Evolutionary conservation across 2,797 vertebrate species (phyloP).

Genomic region (Acridotheres tristis): DNA sequence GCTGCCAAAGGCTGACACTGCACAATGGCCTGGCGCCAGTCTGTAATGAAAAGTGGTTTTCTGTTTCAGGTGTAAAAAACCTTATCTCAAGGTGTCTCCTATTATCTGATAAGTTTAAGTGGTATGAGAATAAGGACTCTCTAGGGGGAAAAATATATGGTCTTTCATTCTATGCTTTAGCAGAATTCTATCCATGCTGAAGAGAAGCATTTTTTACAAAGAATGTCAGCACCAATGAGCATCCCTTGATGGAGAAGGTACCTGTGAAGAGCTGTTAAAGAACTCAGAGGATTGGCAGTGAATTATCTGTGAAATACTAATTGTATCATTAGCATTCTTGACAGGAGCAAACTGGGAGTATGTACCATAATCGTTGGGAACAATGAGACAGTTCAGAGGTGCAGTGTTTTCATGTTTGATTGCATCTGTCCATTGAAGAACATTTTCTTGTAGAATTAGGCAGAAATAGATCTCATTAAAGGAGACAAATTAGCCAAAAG

Average conservation of each 20-base stretch:
- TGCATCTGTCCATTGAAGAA: conserved; percentile 29
- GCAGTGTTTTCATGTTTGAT: not conserved
- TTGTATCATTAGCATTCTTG: conserved; percentile 35
- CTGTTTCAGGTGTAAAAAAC: not conserved
- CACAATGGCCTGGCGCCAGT: not conserved
- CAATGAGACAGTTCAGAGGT: conserved; percentile 32
- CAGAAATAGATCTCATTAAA: conserved; percentile 41
- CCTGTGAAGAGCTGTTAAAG: not conserved
- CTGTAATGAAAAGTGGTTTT: not conserved
- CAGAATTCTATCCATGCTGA: not conserved
- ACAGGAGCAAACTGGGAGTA: not conserved
- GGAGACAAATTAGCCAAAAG: conserved; percentile 10
- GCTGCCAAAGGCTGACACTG: not conserved
- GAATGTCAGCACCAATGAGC: not conserved
- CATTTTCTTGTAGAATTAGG: conserved; percentile 9
- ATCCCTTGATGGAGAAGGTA: not conserved
- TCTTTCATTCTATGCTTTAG: not conserved
- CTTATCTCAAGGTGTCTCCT: not conserved
- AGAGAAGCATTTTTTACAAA: not conserved
- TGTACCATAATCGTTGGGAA: not conserved
- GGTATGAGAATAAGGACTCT: not conserved
- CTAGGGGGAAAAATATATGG: accelerated
- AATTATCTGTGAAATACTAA: not conserved
- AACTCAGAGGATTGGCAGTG: not conserved
- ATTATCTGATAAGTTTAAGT: not conserved